Conservation (phyloP, 2,797 vertebrate genomes). For the Mormyrops attenuatus region DNA sequence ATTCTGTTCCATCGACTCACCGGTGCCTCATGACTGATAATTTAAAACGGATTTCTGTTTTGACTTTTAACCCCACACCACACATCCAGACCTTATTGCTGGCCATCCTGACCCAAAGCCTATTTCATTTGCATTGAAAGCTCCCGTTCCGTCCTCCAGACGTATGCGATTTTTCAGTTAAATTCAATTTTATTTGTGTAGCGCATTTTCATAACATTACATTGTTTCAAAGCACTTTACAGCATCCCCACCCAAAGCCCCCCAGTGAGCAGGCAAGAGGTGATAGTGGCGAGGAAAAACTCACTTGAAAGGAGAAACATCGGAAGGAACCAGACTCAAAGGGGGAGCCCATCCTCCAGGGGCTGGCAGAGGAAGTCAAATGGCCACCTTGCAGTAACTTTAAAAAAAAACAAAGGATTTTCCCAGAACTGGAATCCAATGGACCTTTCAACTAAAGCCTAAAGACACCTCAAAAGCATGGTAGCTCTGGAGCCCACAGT, state of each 20-base stretch:
- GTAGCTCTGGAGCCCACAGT: background rate
- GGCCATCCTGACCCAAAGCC: background rate
- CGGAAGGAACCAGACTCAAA: too few species aligned
- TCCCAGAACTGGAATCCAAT: background rate
- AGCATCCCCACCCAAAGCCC: background rate
- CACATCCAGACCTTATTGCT: background rate
- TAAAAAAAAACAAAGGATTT: too few species aligned
- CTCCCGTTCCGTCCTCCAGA: background rate
- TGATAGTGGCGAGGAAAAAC: background rate
- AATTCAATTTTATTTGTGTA: background rate
- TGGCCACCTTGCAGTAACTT: background rate
- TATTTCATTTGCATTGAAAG: background rate
- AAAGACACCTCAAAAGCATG: background rate
- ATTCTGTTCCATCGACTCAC: background rate
- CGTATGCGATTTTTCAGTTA: background rate
- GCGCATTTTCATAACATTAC: background rate
- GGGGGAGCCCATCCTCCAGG: too few species aligned
- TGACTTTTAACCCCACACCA: background rate
- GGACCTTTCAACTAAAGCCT: background rate
- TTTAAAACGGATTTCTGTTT: background rate
- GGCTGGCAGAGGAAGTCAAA: too few species aligned
- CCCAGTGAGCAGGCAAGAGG: background rate
- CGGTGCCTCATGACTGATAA: background rate
- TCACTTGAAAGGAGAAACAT: background rate
- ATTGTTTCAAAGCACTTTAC: background rate